Conservation (phyloP, 2,797 vertebrate genomes). For the Dendrocincla fuliginosa region DNA sequence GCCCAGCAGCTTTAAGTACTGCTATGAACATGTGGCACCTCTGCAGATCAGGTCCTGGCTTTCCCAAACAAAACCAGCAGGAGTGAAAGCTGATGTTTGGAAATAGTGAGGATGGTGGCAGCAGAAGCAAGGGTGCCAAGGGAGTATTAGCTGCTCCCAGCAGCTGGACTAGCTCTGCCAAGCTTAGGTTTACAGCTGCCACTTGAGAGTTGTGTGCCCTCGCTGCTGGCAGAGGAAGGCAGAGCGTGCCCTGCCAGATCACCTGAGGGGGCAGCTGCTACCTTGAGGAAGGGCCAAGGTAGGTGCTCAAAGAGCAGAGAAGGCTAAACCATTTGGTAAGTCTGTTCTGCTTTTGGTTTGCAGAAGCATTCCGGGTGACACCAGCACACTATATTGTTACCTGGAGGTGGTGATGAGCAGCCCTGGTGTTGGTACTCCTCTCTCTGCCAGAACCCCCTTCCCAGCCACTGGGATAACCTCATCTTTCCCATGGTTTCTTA, state of each 20-base stretch:
- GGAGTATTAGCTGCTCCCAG: neutral
- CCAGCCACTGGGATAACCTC: rapidly evolving
- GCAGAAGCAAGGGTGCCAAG: neutral
- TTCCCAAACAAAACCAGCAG: neutral
- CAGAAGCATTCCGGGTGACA: neutral
- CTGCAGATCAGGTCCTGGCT: neutral
- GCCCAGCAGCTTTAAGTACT: neutral
- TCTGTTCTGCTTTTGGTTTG: neutral
- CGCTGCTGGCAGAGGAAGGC: neutral
- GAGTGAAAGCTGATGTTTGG: neutral
- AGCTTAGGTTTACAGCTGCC: neutral
- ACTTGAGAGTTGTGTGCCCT: neutral
- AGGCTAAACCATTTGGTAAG: neutral
- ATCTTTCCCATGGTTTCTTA: neutral
- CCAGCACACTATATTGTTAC: neutral
- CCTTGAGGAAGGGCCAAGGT: neutral
- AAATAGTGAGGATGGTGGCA: neutral
- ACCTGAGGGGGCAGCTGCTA: neutral
- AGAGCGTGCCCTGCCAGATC: neutral
- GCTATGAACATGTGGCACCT: neutral
- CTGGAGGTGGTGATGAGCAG: neutral
- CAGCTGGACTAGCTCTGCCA: neutral
- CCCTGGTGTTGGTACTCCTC: neutral
- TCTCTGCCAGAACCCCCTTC: neutral
- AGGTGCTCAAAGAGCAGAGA: neutral